Conservation (phyloP, 2,113 vertebrate genomes). For the Aleadryas rufinucha region DNA sequence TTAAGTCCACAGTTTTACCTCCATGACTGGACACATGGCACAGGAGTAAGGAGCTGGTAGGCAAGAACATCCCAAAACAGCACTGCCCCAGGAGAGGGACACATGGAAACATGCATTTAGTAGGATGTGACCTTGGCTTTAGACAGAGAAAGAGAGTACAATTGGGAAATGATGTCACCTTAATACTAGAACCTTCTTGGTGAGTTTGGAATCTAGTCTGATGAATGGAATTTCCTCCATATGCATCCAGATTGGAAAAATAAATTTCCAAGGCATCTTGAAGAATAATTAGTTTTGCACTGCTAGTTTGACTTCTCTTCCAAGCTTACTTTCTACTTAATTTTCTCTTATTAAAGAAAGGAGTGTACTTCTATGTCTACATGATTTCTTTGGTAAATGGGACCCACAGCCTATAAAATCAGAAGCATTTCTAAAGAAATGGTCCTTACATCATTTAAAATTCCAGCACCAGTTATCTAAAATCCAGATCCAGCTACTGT, state of each 20-base stretch:
- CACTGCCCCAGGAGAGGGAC: neutral
- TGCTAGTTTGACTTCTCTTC: neutral
- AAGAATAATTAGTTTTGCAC: slow-evolving; percentile 6
- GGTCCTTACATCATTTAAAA: slow-evolving; percentile 8
- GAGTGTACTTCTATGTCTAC: neutral
- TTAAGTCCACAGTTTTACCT: neutral
- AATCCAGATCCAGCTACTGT: slow-evolving; percentile 1
- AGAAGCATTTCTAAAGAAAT: neutral
- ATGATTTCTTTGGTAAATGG: slow-evolving; percentile 48
- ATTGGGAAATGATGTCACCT: neutral
- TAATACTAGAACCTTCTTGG: neutral
- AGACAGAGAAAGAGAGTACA: neutral
- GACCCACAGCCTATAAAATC: neutral
- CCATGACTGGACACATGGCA: neutral
- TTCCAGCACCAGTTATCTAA: slow-evolving; percentile 22
- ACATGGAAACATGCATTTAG: neutral
- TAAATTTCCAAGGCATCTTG: neutral
- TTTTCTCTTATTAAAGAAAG: neutral
- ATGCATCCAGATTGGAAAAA: neutral
- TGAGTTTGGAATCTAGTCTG: neutral
- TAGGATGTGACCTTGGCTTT: neutral
- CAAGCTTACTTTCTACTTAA: neutral
- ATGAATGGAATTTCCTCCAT: neutral
- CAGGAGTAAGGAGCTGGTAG: neutral
- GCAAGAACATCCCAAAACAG: accelerated